Base-by-base conservation (phyloP, 1,140 invertebrate genomes). In the Hirudo medicinalis region DNA sequence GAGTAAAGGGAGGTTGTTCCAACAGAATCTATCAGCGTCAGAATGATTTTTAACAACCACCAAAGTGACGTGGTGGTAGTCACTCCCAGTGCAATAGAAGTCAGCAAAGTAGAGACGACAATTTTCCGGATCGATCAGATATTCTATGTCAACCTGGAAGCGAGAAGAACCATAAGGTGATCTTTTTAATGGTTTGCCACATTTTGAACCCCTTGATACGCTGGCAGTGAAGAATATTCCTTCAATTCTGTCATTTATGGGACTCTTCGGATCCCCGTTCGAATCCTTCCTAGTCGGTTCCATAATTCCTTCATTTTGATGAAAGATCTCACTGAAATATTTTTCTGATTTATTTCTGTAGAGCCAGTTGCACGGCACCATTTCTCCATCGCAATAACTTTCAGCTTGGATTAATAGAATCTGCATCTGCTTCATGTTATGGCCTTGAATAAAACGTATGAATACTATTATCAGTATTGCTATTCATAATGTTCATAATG, bases 31-130 rank as follows among this genome's bases (percentile, higher is more conserved):
- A 68, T 68, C 67, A 2, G 22, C 27, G 0, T 15, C 9, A 11
- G 72, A 55, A 13, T 54, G 29, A n/a, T 22, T 63, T 32, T 68
- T 32, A 43, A 49, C 55, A n/a, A 73, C 25, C 25, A 73, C 72
- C 11, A 73, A n/a, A n/a, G 54, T 73, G 20, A 73, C 36, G 68
- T 71, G 71, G 22, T 73, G 72, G 19, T 49, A 27, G 36, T 73
- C 36, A 22, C 2, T 36, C 11, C 57, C 19, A 20, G 32, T 11
- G 67, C 72, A 73, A 54, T 73, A 73, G 54, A 73, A 71, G n/a
- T 73, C 72, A 9, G 68, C 49, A 69, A 73, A 73, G 36, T 73
- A 72, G 5, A 72, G 66, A 72, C 49, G 32, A 25, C 15, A 17
- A 32, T 25, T 15, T 22, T 13, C n/a, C n/a, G 22, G 22, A 36